These are phyloP conservation scores for Lagria hirta DNA, from an alignment of 2,888 invertebrate genomes.

Conservation along the genomic window DNA sequence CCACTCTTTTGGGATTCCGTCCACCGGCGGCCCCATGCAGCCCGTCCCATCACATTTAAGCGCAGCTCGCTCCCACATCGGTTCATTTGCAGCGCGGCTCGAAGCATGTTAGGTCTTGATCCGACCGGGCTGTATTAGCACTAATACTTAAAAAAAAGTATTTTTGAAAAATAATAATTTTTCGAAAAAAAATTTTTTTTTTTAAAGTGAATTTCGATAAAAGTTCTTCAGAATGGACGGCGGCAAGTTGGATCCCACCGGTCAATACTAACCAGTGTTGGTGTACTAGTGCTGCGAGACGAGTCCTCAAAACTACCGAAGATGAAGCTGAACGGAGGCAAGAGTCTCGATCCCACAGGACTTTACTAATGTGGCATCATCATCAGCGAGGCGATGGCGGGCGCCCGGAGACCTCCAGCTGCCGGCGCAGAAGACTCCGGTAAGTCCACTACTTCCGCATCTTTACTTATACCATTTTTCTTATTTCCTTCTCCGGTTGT, in stretches of 20 bases:
- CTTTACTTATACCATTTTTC: no score
- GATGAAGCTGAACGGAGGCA: conserved; percentile 35
- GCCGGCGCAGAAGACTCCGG: conserved; percentile 53
- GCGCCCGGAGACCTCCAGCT: conserved; percentile 54
- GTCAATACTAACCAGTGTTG: conserved; percentile 45
- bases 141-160: no score
- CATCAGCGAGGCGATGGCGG: conserved; percentile 53
- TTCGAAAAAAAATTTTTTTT: no score
- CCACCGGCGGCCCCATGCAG: conserved; percentile 9
- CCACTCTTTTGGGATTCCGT: no score
- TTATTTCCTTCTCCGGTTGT: conserved; percentile 45
- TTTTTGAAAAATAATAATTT: no score
- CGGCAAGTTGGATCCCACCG: conserved; percentile 53
- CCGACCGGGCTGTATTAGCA: conserved; percentile 49
- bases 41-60: conserved; percentile 43
- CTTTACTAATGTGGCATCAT: conserved; percentile 54
- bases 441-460: conserved; percentile 47
- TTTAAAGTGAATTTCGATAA: no score
- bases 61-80: conserved; percentile 36
- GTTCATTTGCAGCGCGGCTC: conserved; percentile 40
- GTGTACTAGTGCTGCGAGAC: conserved; percentile 23
- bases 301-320: conserved; percentile 6
- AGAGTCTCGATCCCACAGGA: conserved; percentile 52
- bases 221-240: conserved; percentile 47
- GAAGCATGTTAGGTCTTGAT: conserved; percentile 50